Base-by-base conservation (phyloP, 2,113 vertebrate genomes). In the Hippocampus guttulatus region DNA sequence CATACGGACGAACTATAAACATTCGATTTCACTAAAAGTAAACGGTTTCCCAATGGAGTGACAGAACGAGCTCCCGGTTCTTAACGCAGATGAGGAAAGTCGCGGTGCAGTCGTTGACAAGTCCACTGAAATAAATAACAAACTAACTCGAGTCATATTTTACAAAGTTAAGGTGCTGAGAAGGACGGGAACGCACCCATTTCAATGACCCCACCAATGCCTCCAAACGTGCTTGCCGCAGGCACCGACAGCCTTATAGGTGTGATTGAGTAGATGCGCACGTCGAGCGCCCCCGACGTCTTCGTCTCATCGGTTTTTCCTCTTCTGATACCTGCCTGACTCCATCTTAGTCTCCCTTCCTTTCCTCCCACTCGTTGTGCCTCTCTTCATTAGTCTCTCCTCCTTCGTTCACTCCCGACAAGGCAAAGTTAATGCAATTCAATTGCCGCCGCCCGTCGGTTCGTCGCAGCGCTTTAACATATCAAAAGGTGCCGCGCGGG, bases 401-500 rank as follows among this genome's bases (percentile, higher is more conserved):
- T 58, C 30, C 38, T 54, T 41, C 71, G 70, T 74, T 69, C 60
- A 66, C 47, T 70, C 68, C 77, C 71, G 75, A 75, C 71, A 77
- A 82, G 84, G 76, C 33, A 73, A 70, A 77, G 67, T 77, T 72
- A 68, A 77, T 38, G 61, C 73, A 63, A 68, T 68, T 86, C 71
- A 82, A 77, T 80, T 75, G 68, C 80, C 76, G 73, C 73, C 71
- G 75, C 81, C 81, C 84, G 81, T 81, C 81, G 81, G 70, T 78
- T 84, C 73, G 74, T 75, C 64, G 71, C 72, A 73, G 69, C 76
- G 63, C 69, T 87, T 90, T 89, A 87, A 75, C 89, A 90, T 88
- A 87, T 89, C 85, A 89, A 89, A 38, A 90, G 85, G 70, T 81
- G 52, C 68, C 57, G 69, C 40, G 69, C 58, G 77, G 61, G 73